phyloP scores from a whole-genome alignment of 2,113 vertebrate species.

The Nettapus auritus region DNA sequence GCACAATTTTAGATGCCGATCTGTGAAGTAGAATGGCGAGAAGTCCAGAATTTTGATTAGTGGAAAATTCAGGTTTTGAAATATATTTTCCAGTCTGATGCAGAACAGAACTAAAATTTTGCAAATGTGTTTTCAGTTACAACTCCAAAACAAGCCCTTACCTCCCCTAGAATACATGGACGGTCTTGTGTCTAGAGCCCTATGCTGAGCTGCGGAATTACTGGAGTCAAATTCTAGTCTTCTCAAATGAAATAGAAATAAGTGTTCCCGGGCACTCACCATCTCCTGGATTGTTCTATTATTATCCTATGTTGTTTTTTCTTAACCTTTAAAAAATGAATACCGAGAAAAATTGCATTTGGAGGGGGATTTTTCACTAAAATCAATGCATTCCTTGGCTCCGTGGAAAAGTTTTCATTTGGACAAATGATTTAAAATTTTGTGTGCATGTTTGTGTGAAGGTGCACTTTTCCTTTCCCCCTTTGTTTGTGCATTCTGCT shows the following conservation, averaged over 20 bases:
- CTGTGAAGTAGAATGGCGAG: not conserved
- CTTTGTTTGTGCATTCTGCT: not conserved
- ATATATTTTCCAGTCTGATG: not conserved
- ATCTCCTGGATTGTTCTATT: not conserved
- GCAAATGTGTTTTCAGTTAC: not conserved
- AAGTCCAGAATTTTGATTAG: not conserved
- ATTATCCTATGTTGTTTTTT: not conserved
- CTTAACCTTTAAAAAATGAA: not conserved
- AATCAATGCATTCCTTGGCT: not conserved
- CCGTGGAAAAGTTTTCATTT: not conserved
- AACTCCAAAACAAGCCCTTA: not conserved
- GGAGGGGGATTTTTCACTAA: not conserved
- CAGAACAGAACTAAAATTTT: not conserved
- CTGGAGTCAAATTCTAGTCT: not conserved
- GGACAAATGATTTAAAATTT: not conserved
- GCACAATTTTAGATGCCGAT: not conserved
- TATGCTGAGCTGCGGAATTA: not conserved
- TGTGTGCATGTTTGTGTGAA: not conserved
- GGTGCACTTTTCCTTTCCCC: not conserved
- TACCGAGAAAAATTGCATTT: not conserved
- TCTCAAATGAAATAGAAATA: not conserved
- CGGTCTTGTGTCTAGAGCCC: not conserved
- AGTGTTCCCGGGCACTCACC: not conserved
- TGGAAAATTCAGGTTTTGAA: not conserved
- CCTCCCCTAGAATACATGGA: not conserved